A percentile compares a stretch with the other conserved stretches of the same genome.
phyloP scores from a whole-genome alignment of 2,797 vertebrate genomes.

The Lepilemur septentrionalis region DNA sequence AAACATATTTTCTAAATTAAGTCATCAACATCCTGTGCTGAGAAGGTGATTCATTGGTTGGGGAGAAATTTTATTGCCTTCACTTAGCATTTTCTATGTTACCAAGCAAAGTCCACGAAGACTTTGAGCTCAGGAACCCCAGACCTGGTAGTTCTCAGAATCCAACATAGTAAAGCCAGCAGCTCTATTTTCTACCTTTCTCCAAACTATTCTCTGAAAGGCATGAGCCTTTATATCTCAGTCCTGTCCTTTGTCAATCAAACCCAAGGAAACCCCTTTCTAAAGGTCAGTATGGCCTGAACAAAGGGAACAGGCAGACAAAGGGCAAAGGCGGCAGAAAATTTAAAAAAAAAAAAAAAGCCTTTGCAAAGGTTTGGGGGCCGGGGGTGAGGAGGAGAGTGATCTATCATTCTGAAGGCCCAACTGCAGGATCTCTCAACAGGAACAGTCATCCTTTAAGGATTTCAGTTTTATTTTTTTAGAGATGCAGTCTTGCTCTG shows the following conservation, averaged over 20 bases:
- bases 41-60: background rate
- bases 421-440: background rate
- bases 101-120: background rate
- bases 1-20: conserved; percentile 64
- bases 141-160: background rate
- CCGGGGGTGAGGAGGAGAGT: too few species aligned
- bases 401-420: background rate
- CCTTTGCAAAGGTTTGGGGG: background rate
- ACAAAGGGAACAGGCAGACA: background rate
- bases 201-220: background rate
- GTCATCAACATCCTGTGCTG: background rate
- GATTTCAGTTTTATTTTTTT: background rate
- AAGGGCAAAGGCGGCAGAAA: background rate
- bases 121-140: background rate
- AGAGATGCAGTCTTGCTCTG: background rate
- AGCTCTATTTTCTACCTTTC: background rate
- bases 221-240: background rate
- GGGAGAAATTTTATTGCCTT: conserved; percentile 24
- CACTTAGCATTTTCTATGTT: background rate
- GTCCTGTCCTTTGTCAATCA: background rate
- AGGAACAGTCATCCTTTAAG: background rate
- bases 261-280: background rate
- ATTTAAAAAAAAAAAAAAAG: background rate
- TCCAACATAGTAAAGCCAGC: background rate
- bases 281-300: background rate